phyloP scores from a whole-genome alignment of 1,140 invertebrate species.

The Pseudomyrmex flavicornis region DNA sequence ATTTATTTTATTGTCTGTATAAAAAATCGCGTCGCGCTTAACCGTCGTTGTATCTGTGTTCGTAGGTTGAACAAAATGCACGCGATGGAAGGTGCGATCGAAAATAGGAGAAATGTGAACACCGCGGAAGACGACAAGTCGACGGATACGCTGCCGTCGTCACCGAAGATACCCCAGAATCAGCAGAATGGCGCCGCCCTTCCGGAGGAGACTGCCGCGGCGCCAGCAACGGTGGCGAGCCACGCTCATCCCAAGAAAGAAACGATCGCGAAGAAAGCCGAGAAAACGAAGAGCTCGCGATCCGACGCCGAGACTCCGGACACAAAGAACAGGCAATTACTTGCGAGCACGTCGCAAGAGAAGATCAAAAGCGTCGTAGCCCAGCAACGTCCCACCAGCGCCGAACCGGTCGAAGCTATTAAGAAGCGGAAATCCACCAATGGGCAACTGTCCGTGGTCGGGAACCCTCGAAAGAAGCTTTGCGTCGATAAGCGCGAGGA shows the following conservation, averaged over 20 bases:
- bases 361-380: background rate
- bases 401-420: conserved; percentile 62
- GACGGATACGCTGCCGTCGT: conserved; percentile 74
- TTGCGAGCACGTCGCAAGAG: conserved; percentile 22
- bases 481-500: conserved; percentile 79
- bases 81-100: conserved; percentile 79
- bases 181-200: conserved; percentile 83
- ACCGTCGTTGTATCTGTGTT: conserved; percentile 49
- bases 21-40: background rate
- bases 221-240: conserved; percentile 62
- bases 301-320: conserved; percentile 53
- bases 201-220: conserved; percentile 80
- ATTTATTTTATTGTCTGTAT: no score
- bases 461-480: conserved; percentile 77
- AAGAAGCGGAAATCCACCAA: conserved; percentile 79
- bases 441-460: conserved; percentile 64
- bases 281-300: conserved; percentile 74
- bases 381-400: conserved; percentile 42
- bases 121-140: conserved; percentile 74
- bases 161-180: conserved; percentile 80
- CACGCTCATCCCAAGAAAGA: conserved; percentile 33
- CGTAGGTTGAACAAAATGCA: conserved; percentile 83
- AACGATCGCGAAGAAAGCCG: conserved; percentile 41
- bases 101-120: conserved; percentile 77
- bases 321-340: conserved; percentile 27